phyloP scores from a whole-genome alignment of 2,888 invertebrate species.

The Lochmaea crataegi region DNA sequence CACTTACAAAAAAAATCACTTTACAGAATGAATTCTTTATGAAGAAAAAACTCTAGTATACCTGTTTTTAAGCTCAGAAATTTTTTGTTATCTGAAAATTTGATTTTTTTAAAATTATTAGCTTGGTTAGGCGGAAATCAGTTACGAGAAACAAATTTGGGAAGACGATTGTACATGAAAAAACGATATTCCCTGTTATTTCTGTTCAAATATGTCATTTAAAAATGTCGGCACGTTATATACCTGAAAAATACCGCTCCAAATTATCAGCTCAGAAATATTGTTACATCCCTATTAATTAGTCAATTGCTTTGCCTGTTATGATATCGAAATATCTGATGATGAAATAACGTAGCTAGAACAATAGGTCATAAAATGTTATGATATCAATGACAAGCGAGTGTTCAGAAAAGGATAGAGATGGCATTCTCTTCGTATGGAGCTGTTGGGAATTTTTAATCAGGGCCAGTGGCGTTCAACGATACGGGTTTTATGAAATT shows the following conservation, averaged over 20 bases:
- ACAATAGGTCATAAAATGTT: conserved; percentile 63
- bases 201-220: neutral
- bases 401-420: conserved; percentile 56
- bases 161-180: too few relatives aligned
- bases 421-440: conserved; percentile 56
- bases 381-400: conserved; percentile 59
- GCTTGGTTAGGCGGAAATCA: too few relatives aligned
- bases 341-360: conserved; percentile 56
- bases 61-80: too few relatives aligned
- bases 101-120: too few relatives aligned
- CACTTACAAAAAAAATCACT: too few relatives aligned
- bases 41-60: too few relatives aligned
- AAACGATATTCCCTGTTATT: neutral
- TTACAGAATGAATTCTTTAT: too few relatives aligned
- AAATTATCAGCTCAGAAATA: neutral
- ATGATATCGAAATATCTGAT: conserved; percentile 55
- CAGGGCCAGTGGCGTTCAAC: conserved; percentile 33
- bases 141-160: too few relatives aligned
- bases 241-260: neutral
- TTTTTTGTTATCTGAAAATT: too few relatives aligned
- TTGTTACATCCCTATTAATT: conserved; percentile 48
- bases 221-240: neutral
- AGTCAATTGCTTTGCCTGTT: conserved; percentile 53
- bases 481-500: neutral
- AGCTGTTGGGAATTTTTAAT: conserved; percentile 61